Evolutionary conservation across 1,140 invertebrate species (phyloP), one percentile per base, ranked within the genome.

Genomic region (Drosophila simulans): DNA sequence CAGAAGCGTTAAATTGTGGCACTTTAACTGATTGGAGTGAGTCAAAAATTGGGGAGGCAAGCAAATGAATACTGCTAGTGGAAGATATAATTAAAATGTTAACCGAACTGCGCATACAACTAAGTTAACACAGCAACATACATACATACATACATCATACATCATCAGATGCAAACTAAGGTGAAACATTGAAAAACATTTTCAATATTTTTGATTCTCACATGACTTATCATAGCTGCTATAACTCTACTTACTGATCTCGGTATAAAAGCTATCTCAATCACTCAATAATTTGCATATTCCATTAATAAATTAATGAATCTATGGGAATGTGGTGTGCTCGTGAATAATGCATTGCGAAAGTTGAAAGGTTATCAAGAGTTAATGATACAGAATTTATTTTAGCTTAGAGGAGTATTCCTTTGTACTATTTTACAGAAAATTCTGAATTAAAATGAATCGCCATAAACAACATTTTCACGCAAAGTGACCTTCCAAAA

Each of bases 1-100:
- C 79, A 69, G 40, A 82, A 60, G 80, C 80, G 80, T 82, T 82
- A 83, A 83, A 83, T 83, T 82, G 74, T 78, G 70, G 46, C 59
- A 82, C 60, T 78, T 69, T 65, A 43, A 60, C 25, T 68, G 49
- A 59, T 73, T 73, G 49, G 48, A 78, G 46, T 72, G 62, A 60
- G 13, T 70, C 46, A 42, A 57, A 58, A 39, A 35, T 31, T 13
- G 13, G 34, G 25, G 11, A 17, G 31, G 35, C n/a, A 69, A 55
- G 5, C 13, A 55, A 54, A 37, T 46, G 25, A 40, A 40, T 55
- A 56, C 11, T 27, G 7, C 13, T 20, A 11, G 31, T 34, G 17
- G 15, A 17, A 8, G 12, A 54, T 54, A 54, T 62, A 68, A 55
- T 70, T 39, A 39, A 45, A 43, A 17, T 46, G 1, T 4, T 39